Base-by-base conservation (phyloP, 2,888 invertebrate genomes). In the Malthinus flaveolus region DNA sequence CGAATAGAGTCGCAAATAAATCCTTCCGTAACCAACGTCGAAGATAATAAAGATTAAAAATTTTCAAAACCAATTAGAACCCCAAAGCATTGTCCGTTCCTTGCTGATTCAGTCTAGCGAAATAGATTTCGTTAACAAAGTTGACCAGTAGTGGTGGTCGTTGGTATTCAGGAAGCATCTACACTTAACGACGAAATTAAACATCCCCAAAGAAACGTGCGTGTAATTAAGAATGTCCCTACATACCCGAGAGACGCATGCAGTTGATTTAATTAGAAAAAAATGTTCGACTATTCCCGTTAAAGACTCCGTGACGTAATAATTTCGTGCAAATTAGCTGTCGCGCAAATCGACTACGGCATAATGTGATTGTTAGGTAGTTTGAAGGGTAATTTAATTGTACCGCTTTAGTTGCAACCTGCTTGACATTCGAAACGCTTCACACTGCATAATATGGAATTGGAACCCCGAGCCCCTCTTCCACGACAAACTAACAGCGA, bases 341-440 rank as follows among this genome's bases (percentile, higher is more conserved):
- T 61, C 59, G 61, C 34, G 57, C 57, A 52, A n/a, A 54, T 62
- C 45, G 44, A 56, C 36, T 52, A 15, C 13, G 13, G 56, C 55
- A 58, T 64, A 62, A 64, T 61, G 56, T 59, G 57, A 64, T 64
- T 64, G 64, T 58, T 64, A 60, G 58, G 60, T 62, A 58, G 58
- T 50, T 58, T 39, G 56, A 42, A 56, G 51, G 56, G 56, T 62
- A 64, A 64, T 61, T 58, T 58, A 49, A 56, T 64, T 60, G 58
- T 56, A 49, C 49, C 47, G 57, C 58, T 55, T 55, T 47, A 51
- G 44, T 59, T 62, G 62, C 62, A 58, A 61, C 52, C 64, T 64
- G 49, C 55, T 64, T 64, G 54, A 57, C 59, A 64, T 61, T 62
- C 64, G 31, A 56, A 55, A 48, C 57, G 47, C 39, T 49, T 47